Percentiles rank a stretch among this genome's conserved stretches.
Evolutionary conservation across 2,113 vertebrate species (phyloP).

Genomic region (Sturnira hondurensis): DNA sequence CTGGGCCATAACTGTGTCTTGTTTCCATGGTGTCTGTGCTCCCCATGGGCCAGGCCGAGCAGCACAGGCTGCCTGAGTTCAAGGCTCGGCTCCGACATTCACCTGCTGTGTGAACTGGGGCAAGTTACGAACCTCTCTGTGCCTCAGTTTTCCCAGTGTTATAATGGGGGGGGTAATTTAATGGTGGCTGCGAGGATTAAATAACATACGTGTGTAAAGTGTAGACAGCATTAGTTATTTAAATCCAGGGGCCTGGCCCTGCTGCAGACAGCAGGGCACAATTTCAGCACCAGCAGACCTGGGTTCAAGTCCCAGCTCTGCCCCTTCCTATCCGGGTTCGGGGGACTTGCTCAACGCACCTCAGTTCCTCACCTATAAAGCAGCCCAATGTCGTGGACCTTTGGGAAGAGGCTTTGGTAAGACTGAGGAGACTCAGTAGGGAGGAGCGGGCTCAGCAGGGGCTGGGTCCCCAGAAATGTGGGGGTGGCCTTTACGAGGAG

Average conservation of each 20-base stretch:
- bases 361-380: neutral
- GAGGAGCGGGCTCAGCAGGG: neutral
- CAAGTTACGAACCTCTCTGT: neutral
- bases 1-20: neutral
- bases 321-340: neutral
- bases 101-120: neutral
- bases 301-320: neutral
- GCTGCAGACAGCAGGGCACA: neutral
- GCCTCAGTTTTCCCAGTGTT: neutral
- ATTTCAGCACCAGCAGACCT: neutral
- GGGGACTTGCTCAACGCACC: neutral
- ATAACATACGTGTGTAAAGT: accelerated
- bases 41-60: neutral
- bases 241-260: neutral
- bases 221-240: neutral
- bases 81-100: neutral
- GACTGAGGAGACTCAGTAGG: neutral
- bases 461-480: neutral
- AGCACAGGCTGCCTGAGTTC: neutral
- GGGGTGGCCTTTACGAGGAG: neutral
- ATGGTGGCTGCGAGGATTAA: neutral
- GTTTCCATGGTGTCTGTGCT: neutral
- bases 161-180: neutral
- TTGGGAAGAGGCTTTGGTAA: neutral
- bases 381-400: neutral